Base-by-base conservation (phyloP, 1,140 invertebrate species). In the Dinothrombium tinctorium region DNA sequence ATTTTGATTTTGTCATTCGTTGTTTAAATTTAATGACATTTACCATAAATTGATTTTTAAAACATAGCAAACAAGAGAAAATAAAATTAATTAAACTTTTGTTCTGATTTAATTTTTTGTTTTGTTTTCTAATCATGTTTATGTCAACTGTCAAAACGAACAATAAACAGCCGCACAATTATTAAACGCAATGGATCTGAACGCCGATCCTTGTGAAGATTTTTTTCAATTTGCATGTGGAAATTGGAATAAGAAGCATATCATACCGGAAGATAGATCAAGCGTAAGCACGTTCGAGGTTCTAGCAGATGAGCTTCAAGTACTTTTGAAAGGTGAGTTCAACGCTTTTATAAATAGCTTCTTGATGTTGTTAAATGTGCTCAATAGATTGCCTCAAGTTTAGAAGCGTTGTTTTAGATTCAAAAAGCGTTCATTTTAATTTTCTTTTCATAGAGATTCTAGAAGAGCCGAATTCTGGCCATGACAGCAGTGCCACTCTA, bases 221-320 rank as follows among this genome's bases (percentile, higher is more conserved):
- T 87, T 87, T 59, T 87, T 82, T 59, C 75, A 82, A 58, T 86
- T 71, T 53, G 79, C 81, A 1, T 84, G 81, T 45, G 81, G 81
- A 1, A 72, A 74, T 2, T 89, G 82, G 81, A 86, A 87, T 54
- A 73, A 72, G 50, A 68, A 73, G 42, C 77, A 89, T 61, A 64
- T 78, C 3, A 87, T 89, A 50, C 82, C 83, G 0, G 82, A 86
- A 52, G 82, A 87, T 53, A 65, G 72, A 48, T 73, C 78, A 46
- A 79, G 74, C 14, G 79, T 82, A 37, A 80, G 73, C 51, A 84
- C 80, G 0, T 87, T 89, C 53, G 80, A 86, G 60, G 75, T 80
- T 11, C 64, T 87, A 41, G 73, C 77, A 2, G 79, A 86, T 56
- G 74, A 84, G 50, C 62, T 86, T 32, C 78, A 86, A 59, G 63